These are phyloP conservation scores for Cephus runcator DNA, from an alignment of 2,888 invertebrate species.

Conservation along the genomic window DNA sequence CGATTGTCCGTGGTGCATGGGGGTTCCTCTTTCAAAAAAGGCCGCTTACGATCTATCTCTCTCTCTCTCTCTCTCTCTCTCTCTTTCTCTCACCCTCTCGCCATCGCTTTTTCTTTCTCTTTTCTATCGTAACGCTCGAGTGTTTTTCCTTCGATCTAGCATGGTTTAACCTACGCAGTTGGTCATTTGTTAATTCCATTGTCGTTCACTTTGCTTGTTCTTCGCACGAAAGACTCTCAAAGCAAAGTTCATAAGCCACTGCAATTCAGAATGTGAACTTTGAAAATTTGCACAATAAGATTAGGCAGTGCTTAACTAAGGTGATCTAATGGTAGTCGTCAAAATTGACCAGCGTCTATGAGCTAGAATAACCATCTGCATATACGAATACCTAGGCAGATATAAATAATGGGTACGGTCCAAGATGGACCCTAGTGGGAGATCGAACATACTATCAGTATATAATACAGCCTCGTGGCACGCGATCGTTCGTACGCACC, in stretches of 20 bases:
- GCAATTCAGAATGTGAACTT: not conserved
- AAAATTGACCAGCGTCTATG: not conserved
- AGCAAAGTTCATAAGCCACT: constrained; percentile 14
- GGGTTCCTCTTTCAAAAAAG: constrained; percentile 37
- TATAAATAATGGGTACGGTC: not conserved
- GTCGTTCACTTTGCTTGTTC: constrained; percentile 38
- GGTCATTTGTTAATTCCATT: constrained; percentile 52
- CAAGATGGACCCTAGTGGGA: not conserved
- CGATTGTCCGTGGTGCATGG: constrained; percentile 51
- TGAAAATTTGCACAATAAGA: not conserved
- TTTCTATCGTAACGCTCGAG: constrained; percentile 6
- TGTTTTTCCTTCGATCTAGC: not conserved
- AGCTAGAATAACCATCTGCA: not conserved
- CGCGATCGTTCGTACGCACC: not conserved
- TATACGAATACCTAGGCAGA: not conserved
- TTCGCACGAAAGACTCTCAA: constrained; percentile 41
- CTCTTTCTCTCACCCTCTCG: constrained; percentile 7
- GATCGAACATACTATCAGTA: not conserved
- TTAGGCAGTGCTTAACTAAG: not conserved
- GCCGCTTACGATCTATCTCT: constrained; percentile 28
- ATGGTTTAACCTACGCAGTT: constrained; percentile 9
- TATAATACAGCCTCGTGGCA: not conserved
- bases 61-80: constrained; percentile 7
- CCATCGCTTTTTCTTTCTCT: constrained; percentile 1
- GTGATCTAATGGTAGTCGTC: not conserved